phyloP scores from a whole-genome alignment of 2,888 invertebrate genomes.

The Apamea monoglypha region DNA sequence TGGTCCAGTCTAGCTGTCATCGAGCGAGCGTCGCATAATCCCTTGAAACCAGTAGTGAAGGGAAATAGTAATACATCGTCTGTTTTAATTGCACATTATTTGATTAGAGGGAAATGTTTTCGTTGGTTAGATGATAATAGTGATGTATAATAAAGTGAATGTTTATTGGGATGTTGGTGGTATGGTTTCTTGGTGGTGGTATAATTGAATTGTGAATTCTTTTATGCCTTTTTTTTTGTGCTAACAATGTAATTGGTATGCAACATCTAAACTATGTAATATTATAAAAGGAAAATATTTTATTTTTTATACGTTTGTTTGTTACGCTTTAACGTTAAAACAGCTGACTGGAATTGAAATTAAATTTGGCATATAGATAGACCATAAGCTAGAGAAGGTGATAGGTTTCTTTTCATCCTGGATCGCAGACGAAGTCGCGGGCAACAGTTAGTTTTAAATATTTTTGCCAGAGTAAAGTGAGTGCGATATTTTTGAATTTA shows the following conservation, averaged over 20 bases:
- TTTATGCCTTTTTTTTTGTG: neutral
- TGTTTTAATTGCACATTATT: slow-evolving; percentile 64
- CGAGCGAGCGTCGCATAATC: slow-evolving; percentile 60
- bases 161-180: neutral
- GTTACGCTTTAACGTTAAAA: neutral
- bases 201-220: neutral
- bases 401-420: neutral
- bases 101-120: slow-evolving; percentile 52
- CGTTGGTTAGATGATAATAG: slow-evolving; percentile 10
- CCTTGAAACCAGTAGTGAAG: slow-evolving; percentile 59
- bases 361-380: neutral
- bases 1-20: slow-evolving; percentile 68
- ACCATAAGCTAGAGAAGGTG: neutral
- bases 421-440: neutral
- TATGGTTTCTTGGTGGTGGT: neutral
- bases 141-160: slow-evolving; percentile 2
- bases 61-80: slow-evolving; percentile 48
- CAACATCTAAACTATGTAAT: neutral
- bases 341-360: neutral
- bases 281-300: neutral
- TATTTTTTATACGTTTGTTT: neutral
- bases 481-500: neutral
- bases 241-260: neutral
- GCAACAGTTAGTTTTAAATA: neutral
- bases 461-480: neutral